Base-by-base conservation (phyloP, 2,888 invertebrate genomes). In the Unio delphinus region DNA sequence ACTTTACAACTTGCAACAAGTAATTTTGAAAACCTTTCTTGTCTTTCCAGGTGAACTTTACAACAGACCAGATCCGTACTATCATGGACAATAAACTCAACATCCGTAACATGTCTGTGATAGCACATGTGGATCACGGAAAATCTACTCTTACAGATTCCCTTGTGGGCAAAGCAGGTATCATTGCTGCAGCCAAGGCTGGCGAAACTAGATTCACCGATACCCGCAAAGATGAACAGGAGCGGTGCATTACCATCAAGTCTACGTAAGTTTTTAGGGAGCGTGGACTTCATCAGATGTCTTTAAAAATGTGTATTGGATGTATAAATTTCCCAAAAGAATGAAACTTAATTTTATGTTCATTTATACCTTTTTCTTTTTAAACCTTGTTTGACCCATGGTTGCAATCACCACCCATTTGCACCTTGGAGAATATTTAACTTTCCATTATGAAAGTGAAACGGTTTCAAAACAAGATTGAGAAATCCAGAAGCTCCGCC, bases 51-150 rank as follows among this genome's bases (percentile, higher is more conserved):
- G 99, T 99, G 94, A 99, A 99, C 94, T 99, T 99, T 92, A 99
- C 99, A 83, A 96, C 99, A 92, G 99, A 99, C 93, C 98, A 99
- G 93, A 99, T 99, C 93, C 96, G 99, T 92, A 93, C 90, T 91
- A 96, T 99, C 95, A 99, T 99, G 99, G 99, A 99, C 96, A 96
- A 96, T 92, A 99, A 99, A 93, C 93, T 93, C 93, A 99, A 99
- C 91, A 99, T 99, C 93, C 95, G 99, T 91, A 99, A 99, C 93
- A 99, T 99, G 99, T 99, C 99, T 90, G 99, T 99, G 92, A 99
- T 99, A 91, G 99, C 99, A 88, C 99, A 99, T 92, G 99, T 99
- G 84, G 99, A 99, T 93, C 99, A 99, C 92, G 99, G 99, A 90
- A 99, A 99, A 92, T 99, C 99, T 83, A 99, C 99, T 72, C 92